Evolutionary conservation across 2,113 vertebrate species (phyloP).

Genomic region (Uria lomvia): DNA sequence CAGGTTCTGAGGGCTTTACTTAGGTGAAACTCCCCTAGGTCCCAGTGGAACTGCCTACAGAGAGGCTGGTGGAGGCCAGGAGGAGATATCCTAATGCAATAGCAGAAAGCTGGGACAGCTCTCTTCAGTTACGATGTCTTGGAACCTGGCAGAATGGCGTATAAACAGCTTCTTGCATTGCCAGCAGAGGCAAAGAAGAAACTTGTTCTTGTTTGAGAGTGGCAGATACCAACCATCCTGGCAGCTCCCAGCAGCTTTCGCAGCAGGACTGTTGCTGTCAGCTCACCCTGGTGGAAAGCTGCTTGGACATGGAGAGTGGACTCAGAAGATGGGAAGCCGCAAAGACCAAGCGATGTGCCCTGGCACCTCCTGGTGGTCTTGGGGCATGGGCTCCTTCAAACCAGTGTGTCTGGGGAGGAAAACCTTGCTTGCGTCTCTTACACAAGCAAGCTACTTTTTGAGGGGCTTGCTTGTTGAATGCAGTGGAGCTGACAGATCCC

Average conservation of each 20-base stretch:
- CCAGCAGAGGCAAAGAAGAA: background rate
- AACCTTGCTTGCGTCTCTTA: rapidly evolving
- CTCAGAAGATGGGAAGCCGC: background rate
- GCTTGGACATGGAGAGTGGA: background rate
- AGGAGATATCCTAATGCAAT: rapidly evolving
- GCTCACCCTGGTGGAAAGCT: background rate
- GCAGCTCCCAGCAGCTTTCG: background rate
- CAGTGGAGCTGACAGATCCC: background rate
- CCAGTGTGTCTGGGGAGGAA: background rate
- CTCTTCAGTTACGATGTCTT: background rate
- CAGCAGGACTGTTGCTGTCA: background rate
- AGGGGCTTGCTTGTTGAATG: background rate
- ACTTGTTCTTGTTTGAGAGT: background rate
- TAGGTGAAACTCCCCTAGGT: background rate
- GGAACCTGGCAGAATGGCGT: background rate
- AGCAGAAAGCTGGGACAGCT: background rate
- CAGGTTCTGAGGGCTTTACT: background rate
- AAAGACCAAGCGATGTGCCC: background rate
- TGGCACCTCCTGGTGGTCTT: background rate
- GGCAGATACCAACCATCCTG: background rate
- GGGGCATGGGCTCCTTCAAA: background rate
- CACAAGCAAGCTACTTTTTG: background rate
- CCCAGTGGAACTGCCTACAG: background rate
- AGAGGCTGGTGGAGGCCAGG: background rate
- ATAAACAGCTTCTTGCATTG: background rate